Conservation (phyloP, 2,113 vertebrate species). For the Collichthys lucidus region DNA sequence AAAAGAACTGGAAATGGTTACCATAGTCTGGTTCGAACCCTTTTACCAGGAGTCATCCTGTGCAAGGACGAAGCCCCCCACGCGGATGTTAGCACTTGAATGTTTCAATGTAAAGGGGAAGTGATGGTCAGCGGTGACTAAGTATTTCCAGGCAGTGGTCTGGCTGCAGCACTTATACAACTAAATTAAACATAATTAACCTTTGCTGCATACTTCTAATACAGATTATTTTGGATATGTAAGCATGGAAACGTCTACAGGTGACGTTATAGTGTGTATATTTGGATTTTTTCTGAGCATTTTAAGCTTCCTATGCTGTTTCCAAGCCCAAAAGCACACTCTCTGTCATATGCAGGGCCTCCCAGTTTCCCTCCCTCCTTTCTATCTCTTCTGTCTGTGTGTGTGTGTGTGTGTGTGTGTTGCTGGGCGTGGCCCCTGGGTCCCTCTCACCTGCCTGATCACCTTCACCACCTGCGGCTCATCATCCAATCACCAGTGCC, state of each 20-base stretch:
- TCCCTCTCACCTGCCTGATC: no score
- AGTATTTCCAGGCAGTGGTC: conserved; percentile 33
- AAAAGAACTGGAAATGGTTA: conserved; percentile 14
- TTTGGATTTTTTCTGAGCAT: not conserved
- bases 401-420: no score
- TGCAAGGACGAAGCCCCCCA: conserved; percentile 8
- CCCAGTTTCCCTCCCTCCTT: no score
- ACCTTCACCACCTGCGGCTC: no score
- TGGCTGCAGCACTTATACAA: not conserved
- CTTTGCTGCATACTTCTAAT: no score
- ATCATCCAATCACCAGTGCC: no score
- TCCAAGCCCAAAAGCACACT: not conserved
- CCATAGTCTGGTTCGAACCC: conserved; percentile 18
- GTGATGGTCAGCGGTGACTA: conserved; percentile 25
- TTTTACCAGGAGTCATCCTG: conserved; percentile 45
- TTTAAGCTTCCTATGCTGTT: not conserved
- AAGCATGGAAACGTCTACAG: not conserved
- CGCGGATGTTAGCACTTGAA: not conserved
- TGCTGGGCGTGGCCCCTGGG: no score
- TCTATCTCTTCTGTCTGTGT: no score
- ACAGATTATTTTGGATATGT: not conserved
- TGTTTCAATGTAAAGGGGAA: conserved; percentile 16
- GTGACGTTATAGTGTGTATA: not conserved
- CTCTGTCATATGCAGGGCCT: no score
- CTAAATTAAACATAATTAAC: no score